Percentiles rank a stretch among this genome's conserved stretches.
These are phyloP conservation scores for Acromyrmex echinatior DNA, from an alignment of 1,140 invertebrate genomes.

Conservation along the genomic window DNA sequence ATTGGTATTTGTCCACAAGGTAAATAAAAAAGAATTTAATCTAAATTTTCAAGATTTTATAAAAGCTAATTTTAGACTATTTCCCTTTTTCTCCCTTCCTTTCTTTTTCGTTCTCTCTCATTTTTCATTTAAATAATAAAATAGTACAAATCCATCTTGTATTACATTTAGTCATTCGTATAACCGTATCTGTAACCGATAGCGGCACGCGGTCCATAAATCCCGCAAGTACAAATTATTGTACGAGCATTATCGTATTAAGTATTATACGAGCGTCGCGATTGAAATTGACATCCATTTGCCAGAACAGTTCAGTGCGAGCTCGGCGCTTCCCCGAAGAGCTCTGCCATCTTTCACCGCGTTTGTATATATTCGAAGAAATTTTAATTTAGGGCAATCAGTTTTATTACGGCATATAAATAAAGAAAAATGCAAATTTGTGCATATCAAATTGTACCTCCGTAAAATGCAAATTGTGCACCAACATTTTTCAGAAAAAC, in stretches of 20 bases:
- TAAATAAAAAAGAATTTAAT: not conserved
- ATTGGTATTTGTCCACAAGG: not conserved
- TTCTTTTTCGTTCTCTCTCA: not conserved
- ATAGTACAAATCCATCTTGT: not conserved
- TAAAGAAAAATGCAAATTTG: not conserved
- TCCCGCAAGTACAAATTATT: slow-evolving; percentile 56
- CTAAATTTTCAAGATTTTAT: not conserved
- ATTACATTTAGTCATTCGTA: slow-evolving; percentile 5
- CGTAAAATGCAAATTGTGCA: not conserved
- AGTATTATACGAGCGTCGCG: slow-evolving; percentile 69
- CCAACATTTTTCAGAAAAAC: not conserved
- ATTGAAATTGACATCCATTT: slow-evolving; percentile 76
- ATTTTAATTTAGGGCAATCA: not conserved
- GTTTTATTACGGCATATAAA: not conserved
- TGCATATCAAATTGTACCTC: not conserved
- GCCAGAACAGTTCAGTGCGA: slow-evolving; percentile 62
- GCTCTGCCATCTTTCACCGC: slow-evolving; percentile 10
- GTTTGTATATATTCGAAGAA: not conserved
- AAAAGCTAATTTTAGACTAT: not conserved
- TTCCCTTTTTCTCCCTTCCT: not conserved
- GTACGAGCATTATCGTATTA: slow-evolving; percentile 66
- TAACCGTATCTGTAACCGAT: slow-evolving; percentile 30
- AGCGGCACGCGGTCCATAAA: slow-evolving; percentile 21
- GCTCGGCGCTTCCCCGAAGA: slow-evolving; percentile 32
- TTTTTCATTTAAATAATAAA: not conserved